These are phyloP conservation scores for Anagrus nilaparvatae DNA, from an alignment of 1,140 invertebrate species.

Conservation along the genomic window DNA sequence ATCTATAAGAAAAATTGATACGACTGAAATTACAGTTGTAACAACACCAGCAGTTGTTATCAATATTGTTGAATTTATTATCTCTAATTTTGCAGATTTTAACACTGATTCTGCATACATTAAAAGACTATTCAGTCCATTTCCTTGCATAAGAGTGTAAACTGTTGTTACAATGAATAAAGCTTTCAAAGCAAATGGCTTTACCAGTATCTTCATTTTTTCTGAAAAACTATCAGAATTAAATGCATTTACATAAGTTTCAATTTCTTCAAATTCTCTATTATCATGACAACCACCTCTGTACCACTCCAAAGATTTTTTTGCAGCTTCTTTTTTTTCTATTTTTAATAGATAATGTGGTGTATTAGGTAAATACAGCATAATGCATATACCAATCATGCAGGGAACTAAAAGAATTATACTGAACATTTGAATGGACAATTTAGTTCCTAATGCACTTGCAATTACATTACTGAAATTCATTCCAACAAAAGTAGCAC, in stretches of 20 bases:
- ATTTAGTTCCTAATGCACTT: conserved; percentile 52
- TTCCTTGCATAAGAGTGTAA: conserved; percentile 63
- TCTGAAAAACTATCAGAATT: background rate
- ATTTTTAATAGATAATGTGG: conserved; percentile 55
- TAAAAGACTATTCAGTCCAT: conserved; percentile 61
- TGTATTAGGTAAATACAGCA: conserved; percentile 58
- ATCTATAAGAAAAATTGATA: conserved; percentile 57
- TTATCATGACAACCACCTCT: conserved; percentile 7
- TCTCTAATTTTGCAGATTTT: conserved; percentile 36
- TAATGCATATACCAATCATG: conserved; percentile 58
- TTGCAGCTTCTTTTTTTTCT: conserved; percentile 45
- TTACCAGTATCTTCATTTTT: conserved; percentile 11
- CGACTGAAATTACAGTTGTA: conserved; percentile 43
- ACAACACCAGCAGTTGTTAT: conserved; percentile 57
- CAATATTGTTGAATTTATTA: conserved; percentile 37
- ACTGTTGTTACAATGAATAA: conserved; percentile 53
- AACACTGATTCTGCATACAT: conserved; percentile 67
- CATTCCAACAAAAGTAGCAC: conserved; percentile 44
- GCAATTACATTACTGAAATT: conserved; percentile 55
- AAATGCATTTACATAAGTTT: conserved; percentile 10
- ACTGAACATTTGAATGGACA: conserved; percentile 47
- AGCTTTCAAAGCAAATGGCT: conserved; percentile 38
- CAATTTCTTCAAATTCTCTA: conserved; percentile 7
- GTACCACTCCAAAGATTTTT: conserved; percentile 32
- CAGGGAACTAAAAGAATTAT: conserved; percentile 56